phyloP scores from a whole-genome alignment of 1,140 invertebrate genomes.

The Tachypleus tridentatus region DNA sequence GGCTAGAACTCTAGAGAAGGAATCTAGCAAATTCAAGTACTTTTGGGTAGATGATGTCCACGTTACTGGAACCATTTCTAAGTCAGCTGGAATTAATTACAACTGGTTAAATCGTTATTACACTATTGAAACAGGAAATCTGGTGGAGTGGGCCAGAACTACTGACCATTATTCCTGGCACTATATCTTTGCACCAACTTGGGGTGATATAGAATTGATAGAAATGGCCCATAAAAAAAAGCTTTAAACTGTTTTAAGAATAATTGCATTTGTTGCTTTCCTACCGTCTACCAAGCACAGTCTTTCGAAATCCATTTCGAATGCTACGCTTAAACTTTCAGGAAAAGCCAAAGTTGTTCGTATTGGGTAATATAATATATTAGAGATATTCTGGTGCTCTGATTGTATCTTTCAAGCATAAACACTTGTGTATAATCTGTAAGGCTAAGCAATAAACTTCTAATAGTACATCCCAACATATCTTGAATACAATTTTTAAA shows the following conservation, averaged over 20 bases:
- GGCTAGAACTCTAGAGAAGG: constrained; percentile 32
- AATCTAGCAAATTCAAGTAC: constrained; percentile 30
- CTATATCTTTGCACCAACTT: constrained; percentile 25
- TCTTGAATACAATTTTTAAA: no score
- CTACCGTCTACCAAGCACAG: no score
- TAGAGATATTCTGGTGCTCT: no score
- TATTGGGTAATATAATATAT: no score
- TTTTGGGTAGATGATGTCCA: constrained; percentile 45
- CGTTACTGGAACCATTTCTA: constrained; percentile 37
- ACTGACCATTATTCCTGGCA: constrained; percentile 9
- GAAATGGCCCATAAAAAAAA: constrained; percentile 22
- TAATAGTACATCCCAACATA: no score
- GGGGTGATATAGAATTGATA: constrained; percentile 28
- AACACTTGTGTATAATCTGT: no score
- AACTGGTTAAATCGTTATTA: constrained; percentile 12
- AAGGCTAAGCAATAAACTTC: no score
- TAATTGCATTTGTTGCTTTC: constrained; percentile 18
- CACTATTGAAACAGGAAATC: constrained; percentile 7
- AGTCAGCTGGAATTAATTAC: constrained; percentile 13
- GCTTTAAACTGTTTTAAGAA: constrained; percentile 25
- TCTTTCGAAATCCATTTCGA: no score
- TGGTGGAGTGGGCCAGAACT: constrained; percentile 13
- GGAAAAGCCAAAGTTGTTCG: no score
- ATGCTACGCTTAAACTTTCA: no score
- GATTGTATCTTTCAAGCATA: no score